Base-by-base conservation (phyloP, 2,113 vertebrate genomes). In the Salvelinus sp. region DNA sequence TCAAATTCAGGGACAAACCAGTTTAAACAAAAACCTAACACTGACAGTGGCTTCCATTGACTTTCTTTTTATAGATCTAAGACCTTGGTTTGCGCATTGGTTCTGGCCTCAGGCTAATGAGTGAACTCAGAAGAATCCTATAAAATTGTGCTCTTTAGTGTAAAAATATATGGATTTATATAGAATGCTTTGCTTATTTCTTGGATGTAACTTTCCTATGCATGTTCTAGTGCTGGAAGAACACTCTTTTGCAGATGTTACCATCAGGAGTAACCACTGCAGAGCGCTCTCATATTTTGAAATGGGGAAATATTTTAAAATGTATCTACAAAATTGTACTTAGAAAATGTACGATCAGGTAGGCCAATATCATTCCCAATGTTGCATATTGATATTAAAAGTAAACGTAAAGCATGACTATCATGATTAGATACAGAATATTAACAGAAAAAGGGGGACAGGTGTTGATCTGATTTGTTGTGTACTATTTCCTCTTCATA, bases 341-440 rank as follows among this genome's bases (percentile, higher is more conserved):
- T 44, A 10, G 38, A 10, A 44, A 10, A 44, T 44, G 38, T 44
- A 44, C 9, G 9, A 44, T 44, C 38, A 16, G 20, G 22, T 79
- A 73, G 27, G 28, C 72, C 6, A 82, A 79, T 60, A 69, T 38
- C 66, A 86, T 90, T 92, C 92, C 91, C 88, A 91, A 79, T 90
- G 83, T 92, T 93, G 92, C 93, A 94, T 90, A 94, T 92, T 90
- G 80, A 81, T 90, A 92, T 88, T 84, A 90, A 91, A 91, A 84
- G 74, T 84, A 84, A 91, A 90, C 82, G 60, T 86, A 88, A 91
- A 90, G 84, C 88, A 93, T 88, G 87, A 87, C 79, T 90, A 80
- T 86, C 66, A 89, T 90, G 88, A 90, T 90, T 86, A 88, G 90
- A 87, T 85, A 89, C 22, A 86, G 90, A 91, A 88, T 88, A 86